phyloP scores from a whole-genome alignment of 2,797 vertebrate genomes.

The Thripadectes ignobilis region DNA sequence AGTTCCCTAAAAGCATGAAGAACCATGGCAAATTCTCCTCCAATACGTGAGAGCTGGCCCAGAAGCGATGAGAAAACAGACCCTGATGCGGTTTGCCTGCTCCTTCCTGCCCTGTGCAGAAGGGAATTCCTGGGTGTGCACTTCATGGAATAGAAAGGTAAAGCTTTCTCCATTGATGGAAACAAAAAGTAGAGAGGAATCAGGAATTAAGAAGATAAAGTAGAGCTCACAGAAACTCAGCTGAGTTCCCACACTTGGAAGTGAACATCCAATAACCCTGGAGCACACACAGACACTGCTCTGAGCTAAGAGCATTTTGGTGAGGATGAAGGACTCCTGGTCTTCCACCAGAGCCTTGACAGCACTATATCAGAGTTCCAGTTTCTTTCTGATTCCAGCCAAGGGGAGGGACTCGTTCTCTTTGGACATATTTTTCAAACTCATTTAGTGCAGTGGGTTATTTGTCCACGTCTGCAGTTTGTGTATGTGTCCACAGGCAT shows the following conservation, averaged over 20 bases:
- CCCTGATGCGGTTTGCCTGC: rapidly evolving
- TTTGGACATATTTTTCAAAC: background rate
- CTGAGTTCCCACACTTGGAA: background rate
- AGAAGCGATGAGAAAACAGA: background rate
- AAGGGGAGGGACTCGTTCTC: background rate
- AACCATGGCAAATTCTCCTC: background rate
- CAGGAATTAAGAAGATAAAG: background rate
- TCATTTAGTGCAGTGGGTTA: background rate
- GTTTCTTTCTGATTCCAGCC: background rate
- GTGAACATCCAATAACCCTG: background rate
- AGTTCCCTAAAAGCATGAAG: background rate
- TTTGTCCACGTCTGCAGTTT: background rate
- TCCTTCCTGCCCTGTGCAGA: background rate
- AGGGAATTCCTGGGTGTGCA: background rate
- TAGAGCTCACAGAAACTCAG: background rate
- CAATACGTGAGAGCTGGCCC: background rate
- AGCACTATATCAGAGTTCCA: background rate
- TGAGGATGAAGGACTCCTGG: background rate
- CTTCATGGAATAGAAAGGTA: background rate
- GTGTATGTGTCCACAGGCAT: rapidly evolving
- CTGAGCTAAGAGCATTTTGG: rapidly evolving
- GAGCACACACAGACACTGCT: too few relatives aligned
- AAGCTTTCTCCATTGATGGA: background rate
- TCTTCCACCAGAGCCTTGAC: background rate
- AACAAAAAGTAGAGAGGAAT: background rate